Conservation (phyloP, 2,797 vertebrate genomes). For the Myioborus melanocephalus region DNA sequence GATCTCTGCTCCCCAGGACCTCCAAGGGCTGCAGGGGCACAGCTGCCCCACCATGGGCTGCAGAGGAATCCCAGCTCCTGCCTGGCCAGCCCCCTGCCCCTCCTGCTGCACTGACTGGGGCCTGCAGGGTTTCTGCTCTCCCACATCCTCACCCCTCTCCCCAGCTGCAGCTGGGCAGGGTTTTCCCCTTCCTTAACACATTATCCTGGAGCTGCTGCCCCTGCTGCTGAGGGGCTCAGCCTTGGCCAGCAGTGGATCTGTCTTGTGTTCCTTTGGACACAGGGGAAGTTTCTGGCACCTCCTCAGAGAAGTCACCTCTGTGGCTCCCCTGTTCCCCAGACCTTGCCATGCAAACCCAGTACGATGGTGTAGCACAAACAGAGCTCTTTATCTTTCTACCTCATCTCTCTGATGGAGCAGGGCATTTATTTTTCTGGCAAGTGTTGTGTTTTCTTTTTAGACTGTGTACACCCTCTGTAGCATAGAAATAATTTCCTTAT, state of each 20-base stretch:
- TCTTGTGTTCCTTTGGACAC: neutral
- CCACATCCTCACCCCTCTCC: neutral
- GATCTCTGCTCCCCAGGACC: neutral
- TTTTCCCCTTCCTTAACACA: neutral
- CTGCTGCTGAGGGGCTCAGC: neutral
- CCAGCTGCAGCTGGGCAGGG: neutral
- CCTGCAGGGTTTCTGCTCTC: neutral
- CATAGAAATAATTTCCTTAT: conserved; percentile 21
- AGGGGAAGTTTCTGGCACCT: neutral
- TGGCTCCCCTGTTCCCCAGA: neutral
- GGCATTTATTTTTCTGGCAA: conserved; percentile 36
- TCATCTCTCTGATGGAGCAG: neutral
- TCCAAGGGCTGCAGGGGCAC: neutral
- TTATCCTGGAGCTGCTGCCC: neutral
- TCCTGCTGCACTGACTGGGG: neutral
- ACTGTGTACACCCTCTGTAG: neutral
- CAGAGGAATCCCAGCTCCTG: neutral
- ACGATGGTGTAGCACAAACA: rapidly evolving
- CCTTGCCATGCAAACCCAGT: neutral
- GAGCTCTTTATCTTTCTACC: neutral
- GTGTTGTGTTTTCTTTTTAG: conserved; percentile 33
- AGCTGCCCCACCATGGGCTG: neutral
- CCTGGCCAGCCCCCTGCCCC: neutral
- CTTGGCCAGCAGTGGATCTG: neutral
- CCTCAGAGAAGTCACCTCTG: neutral